Evolutionary conservation across 1,140 invertebrate species (phyloP).

Genomic region (Leptoteleia sp.): DNA sequence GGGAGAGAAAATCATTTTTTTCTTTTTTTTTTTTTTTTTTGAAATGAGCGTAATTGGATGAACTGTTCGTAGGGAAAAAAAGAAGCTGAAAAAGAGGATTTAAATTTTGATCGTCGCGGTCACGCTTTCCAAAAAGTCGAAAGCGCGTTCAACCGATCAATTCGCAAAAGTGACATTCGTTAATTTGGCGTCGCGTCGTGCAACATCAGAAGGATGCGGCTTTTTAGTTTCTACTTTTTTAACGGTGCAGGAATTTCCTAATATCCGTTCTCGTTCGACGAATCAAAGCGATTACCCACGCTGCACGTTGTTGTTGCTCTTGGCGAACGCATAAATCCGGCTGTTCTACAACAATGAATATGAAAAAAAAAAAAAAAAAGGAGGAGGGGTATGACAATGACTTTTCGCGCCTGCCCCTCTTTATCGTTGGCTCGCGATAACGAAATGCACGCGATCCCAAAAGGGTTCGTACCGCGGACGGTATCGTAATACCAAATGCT

Average conservation of each 20-base stretch:
- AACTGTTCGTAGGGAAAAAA: no score
- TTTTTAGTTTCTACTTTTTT: constrained; percentile 77
- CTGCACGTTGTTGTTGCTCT: constrained; percentile 65
- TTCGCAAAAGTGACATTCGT: constrained; percentile 63
- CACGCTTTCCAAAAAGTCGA: constrained; percentile 45
- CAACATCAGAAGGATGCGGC: constrained; percentile 71
- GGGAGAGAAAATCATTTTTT: no score
- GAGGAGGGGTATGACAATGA: constrained; percentile 38
- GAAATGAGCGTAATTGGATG: no score
- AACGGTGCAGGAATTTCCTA: constrained; percentile 75
- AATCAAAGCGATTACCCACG: constrained; percentile 78
- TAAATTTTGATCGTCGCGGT: not conserved
- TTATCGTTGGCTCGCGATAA: constrained; percentile 33
- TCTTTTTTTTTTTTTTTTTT: no score
- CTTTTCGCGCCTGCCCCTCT: constrained; percentile 39
- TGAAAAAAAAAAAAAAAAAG: constrained; percentile 37
- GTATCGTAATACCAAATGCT: constrained; percentile 34
- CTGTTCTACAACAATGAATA: constrained; percentile 64
- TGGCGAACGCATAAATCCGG: constrained; percentile 63
- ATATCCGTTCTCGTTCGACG: constrained; percentile 79
- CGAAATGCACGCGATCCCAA: constrained; percentile 29
- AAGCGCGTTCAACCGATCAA: constrained; percentile 39
- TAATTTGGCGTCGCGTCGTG: constrained; percentile 67
- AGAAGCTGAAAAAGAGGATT: no score
- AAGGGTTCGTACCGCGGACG: constrained; percentile 9